Percentiles rank a stretch among this genome's conserved stretches.
Evolutionary conservation across 2,888 invertebrate genomes (phyloP).

Genomic region (Lacanobia oleracea): DNA sequence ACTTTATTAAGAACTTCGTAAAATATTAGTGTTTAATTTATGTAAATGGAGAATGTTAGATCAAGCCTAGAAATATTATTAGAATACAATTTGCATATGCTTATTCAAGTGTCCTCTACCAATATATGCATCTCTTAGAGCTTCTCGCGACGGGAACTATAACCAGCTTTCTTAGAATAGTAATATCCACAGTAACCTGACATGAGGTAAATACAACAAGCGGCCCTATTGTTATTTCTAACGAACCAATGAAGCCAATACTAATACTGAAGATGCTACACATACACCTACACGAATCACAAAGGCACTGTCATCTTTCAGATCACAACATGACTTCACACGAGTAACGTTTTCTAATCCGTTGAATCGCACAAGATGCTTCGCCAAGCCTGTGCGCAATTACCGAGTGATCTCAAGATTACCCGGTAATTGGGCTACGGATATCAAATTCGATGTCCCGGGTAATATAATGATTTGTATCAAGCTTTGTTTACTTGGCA

Average conservation of each 20-base stretch:
- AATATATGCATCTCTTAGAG: too few species aligned
- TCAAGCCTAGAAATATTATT: too few species aligned
- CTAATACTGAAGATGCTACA: not conserved
- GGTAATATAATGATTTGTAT: not conserved
- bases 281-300: too few species aligned
- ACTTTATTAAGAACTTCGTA: too few species aligned
- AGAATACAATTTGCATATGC: too few species aligned
- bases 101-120: too few species aligned
- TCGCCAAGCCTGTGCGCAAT: not conserved
- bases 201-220: too few species aligned
- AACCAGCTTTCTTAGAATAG: too few species aligned
- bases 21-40: too few species aligned
- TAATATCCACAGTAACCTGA: too few species aligned
- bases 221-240: not conserved
- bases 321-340: constrained; percentile 5
- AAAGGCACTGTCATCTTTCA: not conserved
- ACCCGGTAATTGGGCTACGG: constrained; percentile 3
- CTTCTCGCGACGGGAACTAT: too few species aligned
- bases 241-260: not conserved
- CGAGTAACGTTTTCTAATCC: constrained; percentile 7
- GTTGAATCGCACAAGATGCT: not conserved
- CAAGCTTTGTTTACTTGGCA: not conserved
- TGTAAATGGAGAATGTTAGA: too few species aligned
- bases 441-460: not conserved
- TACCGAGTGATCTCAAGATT: not conserved